A percentile compares a stretch with the other conserved stretches of the same genome.
phyloP scores from a whole-genome alignment of 37 sponge, comb jelly and placozoan species.

The Ianthella basta region DNA sequence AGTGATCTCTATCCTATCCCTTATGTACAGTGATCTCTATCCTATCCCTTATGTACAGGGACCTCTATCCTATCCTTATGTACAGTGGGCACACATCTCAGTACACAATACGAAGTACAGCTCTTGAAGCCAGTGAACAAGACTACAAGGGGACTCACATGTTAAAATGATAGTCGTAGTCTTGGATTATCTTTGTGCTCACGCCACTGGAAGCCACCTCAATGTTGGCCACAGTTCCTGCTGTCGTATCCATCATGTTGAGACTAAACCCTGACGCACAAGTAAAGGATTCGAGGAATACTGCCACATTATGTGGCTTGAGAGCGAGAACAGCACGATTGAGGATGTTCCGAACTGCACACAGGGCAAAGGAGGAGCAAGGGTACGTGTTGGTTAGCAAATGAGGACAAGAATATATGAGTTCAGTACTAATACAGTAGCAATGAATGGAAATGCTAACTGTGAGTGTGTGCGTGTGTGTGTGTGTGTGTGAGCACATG shows the following conservation, averaged over 20 bases:
- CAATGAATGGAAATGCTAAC: too few relatives aligned
- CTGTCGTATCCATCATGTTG: slow-evolving; percentile 24
- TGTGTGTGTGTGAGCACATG: background rate
- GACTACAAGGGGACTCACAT: slow-evolving; percentile 10
- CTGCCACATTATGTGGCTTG: background rate
- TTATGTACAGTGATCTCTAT: too few relatives aligned
- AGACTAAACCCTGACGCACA: slow-evolving; percentile 45
- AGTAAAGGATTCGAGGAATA: background rate
- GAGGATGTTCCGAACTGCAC: slow-evolving; percentile 42
- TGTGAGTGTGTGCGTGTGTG: background rate
- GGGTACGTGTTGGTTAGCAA: background rate
- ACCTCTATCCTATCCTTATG: too few relatives aligned
- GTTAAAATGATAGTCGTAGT: slow-evolving; percentile 55
- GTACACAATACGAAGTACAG: too few relatives aligned
- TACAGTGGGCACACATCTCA: too few relatives aligned
- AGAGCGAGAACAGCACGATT: slow-evolving; percentile 35
- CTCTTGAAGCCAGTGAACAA: too few relatives aligned
- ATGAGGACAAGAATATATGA: background rate
- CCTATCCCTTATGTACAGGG: too few relatives aligned
- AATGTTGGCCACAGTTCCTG: slow-evolving; percentile 16
- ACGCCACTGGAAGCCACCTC: slow-evolving; percentile 39
- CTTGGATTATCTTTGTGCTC: background rate
- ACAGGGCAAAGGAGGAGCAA: background rate
- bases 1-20: too few relatives aligned
- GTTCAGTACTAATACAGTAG: too few relatives aligned